A percentile compares a stretch with the other conserved stretches of the same genome.
Evolutionary conservation across 2,888 invertebrate species (phyloP).

Genomic region (Lysandra coridon): DNA sequence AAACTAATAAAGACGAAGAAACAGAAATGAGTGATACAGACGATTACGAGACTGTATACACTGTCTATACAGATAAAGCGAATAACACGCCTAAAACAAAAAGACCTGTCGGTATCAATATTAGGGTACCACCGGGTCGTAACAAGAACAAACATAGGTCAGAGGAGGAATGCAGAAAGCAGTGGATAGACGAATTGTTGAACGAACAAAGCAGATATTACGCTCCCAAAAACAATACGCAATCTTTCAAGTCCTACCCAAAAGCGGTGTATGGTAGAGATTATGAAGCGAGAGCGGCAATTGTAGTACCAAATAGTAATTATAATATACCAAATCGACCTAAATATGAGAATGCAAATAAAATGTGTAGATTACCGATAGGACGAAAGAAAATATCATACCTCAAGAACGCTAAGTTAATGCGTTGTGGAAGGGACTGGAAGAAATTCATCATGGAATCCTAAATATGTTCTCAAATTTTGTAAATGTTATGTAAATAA

Average conservation of each 20-base stretch:
- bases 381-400: slow-evolving; percentile 50
- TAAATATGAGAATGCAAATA: slow-evolving; percentile 9
- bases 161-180: slow-evolving; percentile 62
- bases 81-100: slow-evolving; percentile 7
- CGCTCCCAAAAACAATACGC: slow-evolving; percentile 35
- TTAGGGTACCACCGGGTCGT: slow-evolving; percentile 30
- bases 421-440: slow-evolving; percentile 56
- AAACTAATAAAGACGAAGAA: slow-evolving; percentile 41
- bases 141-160: slow-evolving; percentile 50
- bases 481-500: slow-evolving; percentile 14
- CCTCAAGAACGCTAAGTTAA: slow-evolving; percentile 55
- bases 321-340: slow-evolving; percentile 17
- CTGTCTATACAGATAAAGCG: slow-evolving; percentile 55
- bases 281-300: slow-evolving; percentile 53
- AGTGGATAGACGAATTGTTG: slow-evolving; percentile 57
- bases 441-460: slow-evolving; percentile 54
- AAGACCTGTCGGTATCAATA: slow-evolving; percentile 9
- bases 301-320: slow-evolving; percentile 34
- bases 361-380: slow-evolving; percentile 37
- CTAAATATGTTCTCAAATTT: slow-evolving; percentile 43
- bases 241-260: slow-evolving; percentile 30
- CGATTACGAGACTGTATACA: slow-evolving; percentile 58
- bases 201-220: slow-evolving; percentile 47
- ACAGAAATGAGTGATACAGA: slow-evolving; percentile 54
- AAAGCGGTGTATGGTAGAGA: slow-evolving; percentile 44